A percentile compares a stretch with the other conserved stretches of the same genome.
These are phyloP conservation scores for Baryphthengus martii DNA, from an alignment of 2,113 vertebrate species.

Conservation along the genomic window DNA sequence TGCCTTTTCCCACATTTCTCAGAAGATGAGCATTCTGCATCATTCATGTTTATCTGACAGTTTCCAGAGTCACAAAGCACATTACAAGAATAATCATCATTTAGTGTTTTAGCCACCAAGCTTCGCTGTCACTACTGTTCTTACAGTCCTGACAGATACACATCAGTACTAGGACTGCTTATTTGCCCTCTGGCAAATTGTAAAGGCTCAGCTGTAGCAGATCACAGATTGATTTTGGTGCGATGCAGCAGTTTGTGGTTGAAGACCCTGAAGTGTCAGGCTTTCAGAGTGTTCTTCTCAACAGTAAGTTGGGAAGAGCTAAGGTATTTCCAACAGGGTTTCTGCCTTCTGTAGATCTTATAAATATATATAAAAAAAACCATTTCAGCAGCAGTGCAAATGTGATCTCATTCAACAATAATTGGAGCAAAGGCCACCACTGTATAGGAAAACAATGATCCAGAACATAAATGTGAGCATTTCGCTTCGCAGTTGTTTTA, in stretches of 20 bases:
- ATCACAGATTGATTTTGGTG: background rate
- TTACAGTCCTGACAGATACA: background rate
- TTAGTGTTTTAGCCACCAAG: background rate
- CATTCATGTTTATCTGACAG: background rate
- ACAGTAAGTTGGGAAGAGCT: too few relatives aligned
- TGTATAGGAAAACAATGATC: background rate
- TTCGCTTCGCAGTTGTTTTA: too few relatives aligned
- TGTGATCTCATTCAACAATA: accelerated
- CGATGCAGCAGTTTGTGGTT: background rate
- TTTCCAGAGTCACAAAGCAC: background rate
- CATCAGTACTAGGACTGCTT: background rate
- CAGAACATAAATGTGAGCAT: too few relatives aligned
- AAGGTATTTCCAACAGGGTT: background rate
- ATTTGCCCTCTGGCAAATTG: background rate
- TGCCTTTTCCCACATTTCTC: background rate
- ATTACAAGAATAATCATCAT: background rate
- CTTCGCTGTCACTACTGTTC: background rate
- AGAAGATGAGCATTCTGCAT: background rate
- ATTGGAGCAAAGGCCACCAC: background rate
- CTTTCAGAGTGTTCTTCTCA: too few relatives aligned
- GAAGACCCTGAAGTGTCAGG: background rate
- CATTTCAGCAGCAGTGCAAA: background rate
- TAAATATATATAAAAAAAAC: background rate
- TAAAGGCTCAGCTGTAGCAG: background rate
- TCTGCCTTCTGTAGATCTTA: background rate